Base-by-base conservation (phyloP, 2,113 vertebrate species). In the Corythaixoides concolor region DNA sequence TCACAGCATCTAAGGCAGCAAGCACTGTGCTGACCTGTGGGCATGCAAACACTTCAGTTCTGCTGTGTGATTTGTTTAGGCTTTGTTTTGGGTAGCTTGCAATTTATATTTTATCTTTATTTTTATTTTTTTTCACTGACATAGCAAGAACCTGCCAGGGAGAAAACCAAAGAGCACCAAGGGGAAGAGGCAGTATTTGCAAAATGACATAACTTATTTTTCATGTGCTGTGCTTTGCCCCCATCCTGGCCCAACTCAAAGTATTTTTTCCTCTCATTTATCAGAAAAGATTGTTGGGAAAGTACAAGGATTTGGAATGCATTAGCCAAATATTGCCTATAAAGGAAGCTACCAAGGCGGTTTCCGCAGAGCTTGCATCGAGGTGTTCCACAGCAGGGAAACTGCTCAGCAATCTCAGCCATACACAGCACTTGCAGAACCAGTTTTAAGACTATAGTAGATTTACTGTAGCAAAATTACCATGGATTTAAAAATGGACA, bases 21-120 rank as follows among this genome's bases (percentile, higher is more conserved):
- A 87, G 33, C 6, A 5, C 26, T 2, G 0, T 2, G 0, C 20
- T 35, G 55, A 69, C 23, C 37, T 20, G 10, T 1, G 19, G 21
- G n/a, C 47, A 39, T 4, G 6, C 12, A n/a, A 59, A 77, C 28
- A 28, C 11, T 35, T 53, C 3, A 9, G 22, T 50, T 74, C 45
- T 82, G 28, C 35, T 82, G 5, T 11, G 18, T 49, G 27, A 14
- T 30, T n/a, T 45, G 35, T 17, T 49, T 63, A 66, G 15, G 27
- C 9, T 86, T 79, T 83, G 16, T 22, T 49, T 67, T 33, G 41
- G 17, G 8, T 18, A 32, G 27, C 9, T 79, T 79, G 27, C 9
- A 23, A 8, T 19, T 58, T 60, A 58, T 62, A 27, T 33, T 33
- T 20, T 26, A 11, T 39, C 43, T 35, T 10, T 24, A 43, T 63